These are phyloP conservation scores for Patella caerulea DNA, from an alignment of 2,888 invertebrate genomes.

Conservation along the genomic window DNA sequence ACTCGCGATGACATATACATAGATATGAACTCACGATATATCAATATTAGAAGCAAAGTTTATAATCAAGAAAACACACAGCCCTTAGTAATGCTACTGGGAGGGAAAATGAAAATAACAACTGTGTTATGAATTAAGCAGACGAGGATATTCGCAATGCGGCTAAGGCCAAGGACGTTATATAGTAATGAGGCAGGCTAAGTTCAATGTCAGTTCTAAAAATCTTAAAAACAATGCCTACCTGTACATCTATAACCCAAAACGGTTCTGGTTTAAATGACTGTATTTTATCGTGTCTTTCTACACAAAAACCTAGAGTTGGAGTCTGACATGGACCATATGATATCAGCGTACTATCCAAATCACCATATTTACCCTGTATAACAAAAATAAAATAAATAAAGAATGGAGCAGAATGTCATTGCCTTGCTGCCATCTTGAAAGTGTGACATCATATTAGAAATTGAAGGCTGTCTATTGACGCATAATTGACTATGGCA, in stretches of 20 bases:
- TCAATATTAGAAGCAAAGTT: too few species aligned
- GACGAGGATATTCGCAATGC: background rate
- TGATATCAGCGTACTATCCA: slow-evolving; percentile 96
- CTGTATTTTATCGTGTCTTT: slow-evolving; percentile 96
- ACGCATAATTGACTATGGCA: too few species aligned
- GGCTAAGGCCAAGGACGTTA: background rate
- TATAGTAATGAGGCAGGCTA: background rate
- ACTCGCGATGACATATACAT: too few species aligned
- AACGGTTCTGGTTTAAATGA: slow-evolving; percentile 97
- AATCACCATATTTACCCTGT: slow-evolving; percentile 93
- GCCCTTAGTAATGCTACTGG: too few species aligned
- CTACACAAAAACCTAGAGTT: slow-evolving; percentile 98
- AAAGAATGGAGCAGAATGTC: background rate
- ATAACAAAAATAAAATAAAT: slow-evolving; percentile 20
- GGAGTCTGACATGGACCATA: slow-evolving; percentile 99
- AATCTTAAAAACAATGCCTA: slow-evolving; percentile 52
- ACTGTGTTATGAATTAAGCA: background rate
- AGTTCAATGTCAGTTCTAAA: too few species aligned
- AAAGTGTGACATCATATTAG: too few species aligned
- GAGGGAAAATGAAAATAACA: slow-evolving; percentile 6
- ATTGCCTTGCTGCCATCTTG: too few species aligned
- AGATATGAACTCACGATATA: too few species aligned
- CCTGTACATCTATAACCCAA: slow-evolving; percentile 86
- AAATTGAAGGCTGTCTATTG: too few species aligned
- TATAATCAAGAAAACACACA: too few species aligned